Evolutionary conservation across 1,140 invertebrate species (phyloP).

Genomic region (Drosophila lacertosa): DNA sequence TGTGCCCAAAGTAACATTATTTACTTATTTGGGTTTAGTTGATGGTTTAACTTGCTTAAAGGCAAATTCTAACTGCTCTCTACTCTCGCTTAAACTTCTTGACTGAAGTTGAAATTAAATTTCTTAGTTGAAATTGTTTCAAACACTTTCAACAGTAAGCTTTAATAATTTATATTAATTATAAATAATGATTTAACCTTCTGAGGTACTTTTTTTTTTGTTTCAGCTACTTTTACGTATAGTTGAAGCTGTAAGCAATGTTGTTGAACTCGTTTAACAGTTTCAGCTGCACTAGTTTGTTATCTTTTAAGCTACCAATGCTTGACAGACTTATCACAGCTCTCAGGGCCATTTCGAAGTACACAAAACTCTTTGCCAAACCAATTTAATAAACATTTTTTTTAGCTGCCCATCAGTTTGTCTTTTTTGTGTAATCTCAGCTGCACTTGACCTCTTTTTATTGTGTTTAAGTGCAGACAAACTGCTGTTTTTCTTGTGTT

Average conservation of each 20-base stretch:
- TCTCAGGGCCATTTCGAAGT: conserved; percentile 24
- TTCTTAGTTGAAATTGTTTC: too few species aligned
- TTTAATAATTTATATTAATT: too few species aligned
- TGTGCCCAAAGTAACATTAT: too few species aligned
- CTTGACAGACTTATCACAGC: background rate
- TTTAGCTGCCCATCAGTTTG: conserved; percentile 22
- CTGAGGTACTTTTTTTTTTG: background rate
- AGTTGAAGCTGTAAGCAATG: background rate
- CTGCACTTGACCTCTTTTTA: conserved; percentile 72
- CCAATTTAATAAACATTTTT: conserved; percentile 12
- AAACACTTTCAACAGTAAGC: too few species aligned
- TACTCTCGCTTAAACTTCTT: background rate
- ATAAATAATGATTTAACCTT: too few species aligned
- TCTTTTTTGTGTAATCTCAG: conserved; percentile 48
- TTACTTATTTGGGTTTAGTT: too few species aligned
- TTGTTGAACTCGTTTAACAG: conserved; percentile 5
- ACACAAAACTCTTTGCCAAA: conserved; percentile 24
- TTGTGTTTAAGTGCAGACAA: conserved; percentile 14
- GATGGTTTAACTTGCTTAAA: too few species aligned
- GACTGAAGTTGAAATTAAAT: background rate
- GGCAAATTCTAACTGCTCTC: background rate
- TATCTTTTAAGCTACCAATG: conserved; percentile 14
- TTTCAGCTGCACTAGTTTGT: background rate
- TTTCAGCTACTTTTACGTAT: background rate
- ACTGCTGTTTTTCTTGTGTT: conserved; percentile 19